Conservation (phyloP, 2,797 vertebrate genomes). For the Vultur gryphus region DNA sequence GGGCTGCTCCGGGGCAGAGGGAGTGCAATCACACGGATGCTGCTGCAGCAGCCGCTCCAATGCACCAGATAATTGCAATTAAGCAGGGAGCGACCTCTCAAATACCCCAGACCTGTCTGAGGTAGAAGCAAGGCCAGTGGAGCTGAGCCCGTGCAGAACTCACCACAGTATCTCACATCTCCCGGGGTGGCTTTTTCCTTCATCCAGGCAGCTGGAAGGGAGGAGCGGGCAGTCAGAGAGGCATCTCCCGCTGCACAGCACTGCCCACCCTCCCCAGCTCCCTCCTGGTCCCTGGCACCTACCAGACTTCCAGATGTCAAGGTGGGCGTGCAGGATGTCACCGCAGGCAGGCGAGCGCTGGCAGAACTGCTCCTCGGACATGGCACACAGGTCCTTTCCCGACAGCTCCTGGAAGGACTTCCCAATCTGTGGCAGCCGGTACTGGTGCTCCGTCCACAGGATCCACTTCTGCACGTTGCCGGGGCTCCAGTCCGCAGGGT, state of each 20-base stretch:
- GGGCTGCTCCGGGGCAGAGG: background rate
- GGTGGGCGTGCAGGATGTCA: constrained; percentile 91
- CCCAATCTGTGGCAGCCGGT: constrained; percentile 89
- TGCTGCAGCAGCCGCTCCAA: background rate
- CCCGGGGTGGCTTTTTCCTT: constrained; percentile 84
- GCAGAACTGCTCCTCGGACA: constrained; percentile 94
- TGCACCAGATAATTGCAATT: rapidly evolving
- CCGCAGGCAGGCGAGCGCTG: constrained; percentile 88
- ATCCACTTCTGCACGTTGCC: constrained; percentile 97
- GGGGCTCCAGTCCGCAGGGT: constrained; percentile 90
- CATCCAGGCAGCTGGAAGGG: constrained; percentile 91
- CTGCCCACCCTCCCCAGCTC: background rate
- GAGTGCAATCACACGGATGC: rapidly evolving
- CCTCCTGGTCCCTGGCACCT: background rate
- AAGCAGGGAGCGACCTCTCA: background rate
- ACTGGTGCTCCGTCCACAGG: constrained; percentile 96
- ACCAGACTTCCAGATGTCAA: constrained; percentile 99
- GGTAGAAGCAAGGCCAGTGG: background rate
- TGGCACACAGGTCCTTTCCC: constrained; percentile 89
- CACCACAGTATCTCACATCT: constrained; percentile 76
- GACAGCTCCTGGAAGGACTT: constrained; percentile 91
- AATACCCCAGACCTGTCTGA: rapidly evolving
- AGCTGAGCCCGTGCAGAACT: background rate
- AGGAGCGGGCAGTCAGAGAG: background rate
- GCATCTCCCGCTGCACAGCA: background rate